phyloP scores from a whole-genome alignment of 2,888 invertebrate species.

The Hydrotaea diabolus region DNA sequence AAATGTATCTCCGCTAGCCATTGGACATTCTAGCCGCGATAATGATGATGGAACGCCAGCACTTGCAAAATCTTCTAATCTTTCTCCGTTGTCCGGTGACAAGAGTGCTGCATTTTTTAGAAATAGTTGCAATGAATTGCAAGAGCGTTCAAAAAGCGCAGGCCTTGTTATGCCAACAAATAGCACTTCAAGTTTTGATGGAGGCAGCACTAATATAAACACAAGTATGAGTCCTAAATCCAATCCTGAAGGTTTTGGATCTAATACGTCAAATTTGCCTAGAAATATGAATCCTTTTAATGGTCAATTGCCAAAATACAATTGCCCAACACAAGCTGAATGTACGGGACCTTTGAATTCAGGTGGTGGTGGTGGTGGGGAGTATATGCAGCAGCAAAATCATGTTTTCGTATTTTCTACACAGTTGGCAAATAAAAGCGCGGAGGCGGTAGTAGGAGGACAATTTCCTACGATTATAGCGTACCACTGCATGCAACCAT shows the following conservation, averaged over 20 bases:
- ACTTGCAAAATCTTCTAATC: slow-evolving; percentile 63
- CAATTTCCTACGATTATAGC: slow-evolving; percentile 95
- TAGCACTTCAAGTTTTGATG: background rate
- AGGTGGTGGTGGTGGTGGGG: slow-evolving; percentile 61
- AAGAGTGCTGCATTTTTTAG: slow-evolving; percentile 39
- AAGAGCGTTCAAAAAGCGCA: slow-evolving; percentile 6
- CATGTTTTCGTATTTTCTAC: slow-evolving; percentile 99
- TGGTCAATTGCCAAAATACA: slow-evolving; percentile 43
- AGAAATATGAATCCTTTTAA: slow-evolving; percentile 52
- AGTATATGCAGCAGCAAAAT: slow-evolving; percentile 96
- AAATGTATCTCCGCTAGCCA: slow-evolving; percentile 76
- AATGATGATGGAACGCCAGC: slow-evolving; percentile 45
- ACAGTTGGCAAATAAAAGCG: slow-evolving; percentile 95
- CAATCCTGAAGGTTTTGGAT: slow-evolving; percentile 46
- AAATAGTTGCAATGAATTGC: slow-evolving; percentile 47
- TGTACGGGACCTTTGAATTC: slow-evolving; percentile 38
- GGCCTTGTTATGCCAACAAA: slow-evolving; percentile 23
- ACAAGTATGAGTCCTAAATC: slow-evolving; percentile 50
- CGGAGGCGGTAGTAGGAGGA: slow-evolving; percentile 94
- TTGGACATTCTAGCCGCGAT: slow-evolving; percentile 68
- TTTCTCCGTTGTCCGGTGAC: slow-evolving; percentile 48
- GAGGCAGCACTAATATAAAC: slow-evolving; percentile 22
- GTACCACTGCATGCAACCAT: slow-evolving; percentile 97
- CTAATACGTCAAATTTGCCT: slow-evolving; percentile 42
- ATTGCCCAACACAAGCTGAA: slow-evolving; percentile 45